Evolutionary conservation across 2,113 vertebrate species (phyloP), one percentile per base, ranked within the genome.

Genomic region (Eudorcas thomsonii): DNA sequence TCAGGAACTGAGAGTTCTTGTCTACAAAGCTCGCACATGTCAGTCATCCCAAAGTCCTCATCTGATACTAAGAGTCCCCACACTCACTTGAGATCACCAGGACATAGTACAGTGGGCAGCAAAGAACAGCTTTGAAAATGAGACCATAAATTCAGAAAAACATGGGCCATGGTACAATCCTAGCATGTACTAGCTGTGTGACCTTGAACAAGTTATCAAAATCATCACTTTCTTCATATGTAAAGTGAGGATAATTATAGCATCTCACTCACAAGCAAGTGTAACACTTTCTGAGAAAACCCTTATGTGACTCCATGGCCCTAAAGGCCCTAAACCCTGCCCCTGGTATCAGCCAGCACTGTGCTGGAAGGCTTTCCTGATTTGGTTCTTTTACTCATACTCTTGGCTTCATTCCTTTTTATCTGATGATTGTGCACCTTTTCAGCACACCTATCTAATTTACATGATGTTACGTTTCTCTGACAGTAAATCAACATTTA

Each of bases 201-300:
- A 81, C 81, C 62, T 97, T 94, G 90, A 67, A 36, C 17, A 80
- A 80, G 60, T 88, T 90, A 86, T 84, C 92, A 86, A 97, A 91
- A 60, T 82, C 30, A 3, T 52, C 64, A 48, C 25, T 59, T 80
- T 85, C 81, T 90, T 92, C 85, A 88, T 6, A 23, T 94, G 43
- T 77, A 36, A 89, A 90, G 33, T 39, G n/a, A 86, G 52, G 39
- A 90, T 88, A 55, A 85, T 15, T 52, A 94, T 28, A 95, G 81
- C 95, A 50, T 3, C 15, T 19, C 77, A 57, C 19, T 71, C 28
- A 36, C 45, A 60, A 1, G 13, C 55, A 48, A 97, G 33, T 48
- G 19, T 36, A 60, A 91, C 7, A 52, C 23, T 55, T 74, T 25
- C 33, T 21, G 26, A 11, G 23, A 96, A 93, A 93, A 60, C 13